Conservation (phyloP, 92 coral and sea anemone species). For the Parazoanthus atlanticus region DNA sequence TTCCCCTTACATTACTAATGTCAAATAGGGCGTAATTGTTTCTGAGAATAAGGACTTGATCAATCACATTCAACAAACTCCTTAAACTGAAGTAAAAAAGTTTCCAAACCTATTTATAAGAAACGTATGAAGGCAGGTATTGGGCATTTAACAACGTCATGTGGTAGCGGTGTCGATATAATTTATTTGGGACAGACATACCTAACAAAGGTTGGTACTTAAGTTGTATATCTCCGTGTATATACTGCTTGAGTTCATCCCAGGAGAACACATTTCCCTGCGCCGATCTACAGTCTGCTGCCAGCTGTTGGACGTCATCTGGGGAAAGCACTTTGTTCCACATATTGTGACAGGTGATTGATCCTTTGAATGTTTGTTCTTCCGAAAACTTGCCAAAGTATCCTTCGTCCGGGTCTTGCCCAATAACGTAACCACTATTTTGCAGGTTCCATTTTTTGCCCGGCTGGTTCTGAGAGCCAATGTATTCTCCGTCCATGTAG, state of each 20-base stretch:
- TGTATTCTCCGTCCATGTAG: constrained; percentile 22
- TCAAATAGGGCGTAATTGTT: too few relatives aligned
- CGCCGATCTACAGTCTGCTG: constrained; percentile 10
- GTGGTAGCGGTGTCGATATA: too few relatives aligned
- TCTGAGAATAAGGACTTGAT: too few relatives aligned
- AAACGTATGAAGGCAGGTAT: too few relatives aligned
- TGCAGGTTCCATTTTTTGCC: not conserved
- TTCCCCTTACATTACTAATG: too few relatives aligned
- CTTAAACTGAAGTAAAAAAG: too few relatives aligned
- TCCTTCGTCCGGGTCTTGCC: constrained; percentile 17
- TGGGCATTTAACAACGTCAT: too few relatives aligned
- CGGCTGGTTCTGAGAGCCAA: not conserved
- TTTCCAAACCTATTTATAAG: too few relatives aligned
- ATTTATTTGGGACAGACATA: not conserved
- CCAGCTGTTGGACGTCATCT: not conserved
- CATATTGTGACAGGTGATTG: constrained; percentile 19
- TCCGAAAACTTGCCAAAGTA: not conserved
- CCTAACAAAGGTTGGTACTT: not conserved
- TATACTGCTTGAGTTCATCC: not conserved
- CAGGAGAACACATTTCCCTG: constrained; percentile 43
- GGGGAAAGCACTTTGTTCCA: constrained; percentile 28
- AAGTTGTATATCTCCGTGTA: constrained; percentile 11
- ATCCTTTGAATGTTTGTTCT: not conserved
- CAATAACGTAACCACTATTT: constrained; percentile 8
- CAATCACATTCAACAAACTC: too few relatives aligned